These are phyloP conservation scores for Pteromalus puparum DNA, from an alignment of 1,140 invertebrate species.

Conservation along the genomic window DNA sequence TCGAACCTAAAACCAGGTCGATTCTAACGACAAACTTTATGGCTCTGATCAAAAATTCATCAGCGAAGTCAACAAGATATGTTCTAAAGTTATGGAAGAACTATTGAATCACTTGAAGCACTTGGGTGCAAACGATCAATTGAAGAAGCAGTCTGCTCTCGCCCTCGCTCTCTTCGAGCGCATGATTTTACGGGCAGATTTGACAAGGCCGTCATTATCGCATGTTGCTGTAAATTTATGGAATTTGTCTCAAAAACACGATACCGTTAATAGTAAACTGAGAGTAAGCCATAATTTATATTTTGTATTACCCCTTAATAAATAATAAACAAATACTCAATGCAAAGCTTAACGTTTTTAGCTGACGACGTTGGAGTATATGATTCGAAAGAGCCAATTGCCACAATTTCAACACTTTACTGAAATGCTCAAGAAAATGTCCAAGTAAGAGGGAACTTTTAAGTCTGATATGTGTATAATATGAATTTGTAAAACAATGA, in stretches of 20 bases:
- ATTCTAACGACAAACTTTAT: constrained; percentile 96
- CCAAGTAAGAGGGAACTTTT: constrained; percentile 44
- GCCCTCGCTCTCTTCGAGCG: constrained; percentile 85
- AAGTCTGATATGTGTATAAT: constrained; percentile 27
- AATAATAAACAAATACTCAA: neutral
- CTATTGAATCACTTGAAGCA: constrained; percentile 84
- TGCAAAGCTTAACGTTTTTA: constrained; percentile 46
- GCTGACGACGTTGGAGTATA: constrained; percentile 65
- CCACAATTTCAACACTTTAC: constrained; percentile 64
- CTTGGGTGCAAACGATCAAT: constrained; percentile 78
- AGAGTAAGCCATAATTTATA: constrained; percentile 63
- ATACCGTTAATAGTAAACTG: constrained; percentile 74
- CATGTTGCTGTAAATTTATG: constrained; percentile 86
- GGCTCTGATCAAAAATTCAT: constrained; percentile 92
- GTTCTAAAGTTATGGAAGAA: constrained; percentile 85
- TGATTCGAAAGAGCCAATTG: constrained; percentile 64
- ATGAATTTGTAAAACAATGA: constrained; percentile 33
- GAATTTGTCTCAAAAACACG: constrained; percentile 83
- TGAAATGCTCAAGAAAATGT: constrained; percentile 66
- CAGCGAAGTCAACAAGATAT: constrained; percentile 86
- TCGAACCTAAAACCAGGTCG: constrained; percentile 78
- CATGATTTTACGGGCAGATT: constrained; percentile 82
- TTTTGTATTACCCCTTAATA: neutral
- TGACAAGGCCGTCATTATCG: constrained; percentile 78
- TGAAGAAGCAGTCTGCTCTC: constrained; percentile 81